Conservation (phyloP, 1,140 invertebrate genomes). For the Drosophila sechellia region DNA sequence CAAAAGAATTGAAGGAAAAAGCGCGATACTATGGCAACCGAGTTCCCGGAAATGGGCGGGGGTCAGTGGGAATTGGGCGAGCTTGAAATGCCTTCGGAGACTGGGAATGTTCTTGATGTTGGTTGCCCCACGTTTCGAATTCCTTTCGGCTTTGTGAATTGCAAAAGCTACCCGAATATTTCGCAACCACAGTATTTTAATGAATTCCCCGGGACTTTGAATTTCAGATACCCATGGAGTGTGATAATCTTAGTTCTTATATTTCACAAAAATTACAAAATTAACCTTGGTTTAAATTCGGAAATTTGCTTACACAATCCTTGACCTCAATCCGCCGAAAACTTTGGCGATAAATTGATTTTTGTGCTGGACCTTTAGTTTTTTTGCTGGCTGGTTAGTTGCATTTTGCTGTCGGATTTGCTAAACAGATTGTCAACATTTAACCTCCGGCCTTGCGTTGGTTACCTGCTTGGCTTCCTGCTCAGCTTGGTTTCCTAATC, state of each 20-base stretch:
- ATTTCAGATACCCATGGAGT: neutral
- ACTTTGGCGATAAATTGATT: constrained; percentile 59
- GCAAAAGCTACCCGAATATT: constrained; percentile 2
- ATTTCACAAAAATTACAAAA: no score
- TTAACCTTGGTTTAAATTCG: neutral
- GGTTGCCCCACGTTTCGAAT: constrained; percentile 10
- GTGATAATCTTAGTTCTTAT: no score
- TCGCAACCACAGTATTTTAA: constrained; percentile 5
- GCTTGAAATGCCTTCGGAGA: constrained; percentile 28
- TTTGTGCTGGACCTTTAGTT: constrained; percentile 18
- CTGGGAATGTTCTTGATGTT: constrained; percentile 42
- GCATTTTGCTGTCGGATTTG: constrained; percentile 15
- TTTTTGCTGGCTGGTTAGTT: constrained; percentile 5
- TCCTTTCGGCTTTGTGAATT: constrained; percentile 2
- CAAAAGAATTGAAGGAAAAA: constrained; percentile 38
- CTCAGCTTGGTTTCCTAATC: constrained; percentile 7
- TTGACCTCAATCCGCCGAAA: constrained; percentile 30
- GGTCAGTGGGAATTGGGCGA: constrained; percentile 27
- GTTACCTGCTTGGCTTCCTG: constrained; percentile 34
- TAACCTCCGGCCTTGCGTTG: constrained; percentile 42
- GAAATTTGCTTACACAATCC: constrained; percentile 11
- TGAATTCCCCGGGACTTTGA: neutral
- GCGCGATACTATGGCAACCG: constrained; percentile 25
- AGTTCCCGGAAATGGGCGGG: constrained; percentile 17
- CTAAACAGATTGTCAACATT: constrained; percentile 51